A percentile compares a stretch with the other conserved stretches of the same genome.
Evolutionary conservation across 2,888 invertebrate genomes (phyloP).

Genomic region (Noctua janthe): DNA sequence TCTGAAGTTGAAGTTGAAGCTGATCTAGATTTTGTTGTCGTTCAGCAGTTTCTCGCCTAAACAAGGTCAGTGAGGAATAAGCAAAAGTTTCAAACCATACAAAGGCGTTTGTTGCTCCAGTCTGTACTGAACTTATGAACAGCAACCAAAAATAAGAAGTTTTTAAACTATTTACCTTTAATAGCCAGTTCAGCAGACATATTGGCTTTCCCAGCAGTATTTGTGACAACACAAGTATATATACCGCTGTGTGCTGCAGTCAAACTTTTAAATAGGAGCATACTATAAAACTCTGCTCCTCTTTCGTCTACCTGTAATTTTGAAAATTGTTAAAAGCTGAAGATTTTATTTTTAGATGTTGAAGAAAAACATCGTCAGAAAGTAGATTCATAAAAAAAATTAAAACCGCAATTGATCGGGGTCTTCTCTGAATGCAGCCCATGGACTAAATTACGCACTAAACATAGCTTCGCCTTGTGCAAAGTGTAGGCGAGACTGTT

Average conservation of each 20-base stretch:
- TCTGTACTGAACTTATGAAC: neutral
- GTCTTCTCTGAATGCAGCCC: no score
- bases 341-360: neutral
- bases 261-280: constrained; percentile 93
- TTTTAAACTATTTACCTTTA: constrained; percentile 89
- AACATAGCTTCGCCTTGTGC: neutral
- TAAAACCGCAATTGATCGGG: no score
- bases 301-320: constrained; percentile 91
- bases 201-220: constrained; percentile 93
- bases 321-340: neutral
- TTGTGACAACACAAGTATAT: constrained; percentile 93
- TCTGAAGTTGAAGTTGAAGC: neutral
- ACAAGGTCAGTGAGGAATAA: neutral
- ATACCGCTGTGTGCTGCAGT: constrained; percentile 92
- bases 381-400: neutral
- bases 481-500: neutral
- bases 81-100: neutral
- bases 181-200: constrained; percentile 93
- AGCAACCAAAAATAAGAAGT: neutral
- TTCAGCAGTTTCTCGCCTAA: neutral
- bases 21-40: neutral
- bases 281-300: constrained; percentile 93
- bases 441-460: neutral
- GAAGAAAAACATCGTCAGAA: no score
- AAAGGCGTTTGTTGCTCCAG: neutral